Percentiles rank a stretch among this genome's conserved stretches.
Evolutionary conservation across 2,888 invertebrate species (phyloP).

Genomic region (Cistogaster globosa): DNA sequence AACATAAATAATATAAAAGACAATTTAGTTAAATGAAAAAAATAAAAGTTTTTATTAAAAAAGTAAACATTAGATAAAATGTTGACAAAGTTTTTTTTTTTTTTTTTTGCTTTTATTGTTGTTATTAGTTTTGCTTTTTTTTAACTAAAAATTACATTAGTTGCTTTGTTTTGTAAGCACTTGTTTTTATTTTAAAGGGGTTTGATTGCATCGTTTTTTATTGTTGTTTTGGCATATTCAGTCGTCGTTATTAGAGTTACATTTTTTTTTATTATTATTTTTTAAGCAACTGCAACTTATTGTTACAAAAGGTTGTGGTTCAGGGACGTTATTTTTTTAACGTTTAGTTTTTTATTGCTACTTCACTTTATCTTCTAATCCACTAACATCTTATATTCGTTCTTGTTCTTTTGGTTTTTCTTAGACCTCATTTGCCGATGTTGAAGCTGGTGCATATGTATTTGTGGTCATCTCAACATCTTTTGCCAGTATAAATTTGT

Average conservation of each 20-base stretch:
- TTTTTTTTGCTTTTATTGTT: slow-evolving; percentile 20
- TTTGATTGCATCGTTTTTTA: too few species aligned
- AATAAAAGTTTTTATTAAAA: slow-evolving; percentile 21
- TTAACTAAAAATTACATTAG: slow-evolving; percentile 27
- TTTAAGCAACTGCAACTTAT: not conserved
- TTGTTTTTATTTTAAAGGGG: slow-evolving; percentile 23
- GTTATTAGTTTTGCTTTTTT: slow-evolving; percentile 23
- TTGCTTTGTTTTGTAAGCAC: slow-evolving; percentile 17
- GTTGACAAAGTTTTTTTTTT: slow-evolving; percentile 66
- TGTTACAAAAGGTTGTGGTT: not conserved
- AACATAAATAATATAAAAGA: not conserved
- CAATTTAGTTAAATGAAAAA: not conserved
- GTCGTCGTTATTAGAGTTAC: too few species aligned
- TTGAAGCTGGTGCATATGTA: slow-evolving; percentile 80
- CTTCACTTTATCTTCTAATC: slow-evolving; percentile 16
- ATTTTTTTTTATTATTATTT: too few species aligned
- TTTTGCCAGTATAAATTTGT: slow-evolving; percentile 86
- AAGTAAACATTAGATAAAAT: slow-evolving; percentile 53
- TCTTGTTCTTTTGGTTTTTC: slow-evolving; percentile 4
- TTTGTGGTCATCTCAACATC: slow-evolving; percentile 77
- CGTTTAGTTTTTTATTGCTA: slow-evolving; percentile 26
- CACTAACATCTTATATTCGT: slow-evolving; percentile 23
- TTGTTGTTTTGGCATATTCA: too few species aligned
- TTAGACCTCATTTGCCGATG: slow-evolving; percentile 62
- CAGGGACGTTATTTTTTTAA: slow-evolving; percentile 73